A percentile compares a stretch with the other conserved stretches of the same genome.
Evolutionary conservation across 30 jellyfish, hydroid and myxozoan genomes (phyloP).

Genomic region (Aurelia sp.): DNA sequence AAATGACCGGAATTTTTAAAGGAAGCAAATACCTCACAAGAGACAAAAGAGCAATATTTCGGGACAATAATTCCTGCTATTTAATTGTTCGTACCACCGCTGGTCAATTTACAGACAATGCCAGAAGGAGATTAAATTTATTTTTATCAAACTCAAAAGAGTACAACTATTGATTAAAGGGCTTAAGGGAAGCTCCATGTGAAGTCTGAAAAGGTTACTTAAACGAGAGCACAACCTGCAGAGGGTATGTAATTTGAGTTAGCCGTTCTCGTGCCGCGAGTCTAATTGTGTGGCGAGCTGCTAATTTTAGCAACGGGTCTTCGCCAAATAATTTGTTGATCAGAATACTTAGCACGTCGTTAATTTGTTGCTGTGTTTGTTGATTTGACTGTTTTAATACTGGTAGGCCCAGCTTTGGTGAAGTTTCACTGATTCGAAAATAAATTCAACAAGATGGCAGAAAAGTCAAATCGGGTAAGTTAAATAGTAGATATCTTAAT

Average conservation of each 20-base stretch:
- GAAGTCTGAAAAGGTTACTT: constrained; percentile 32
- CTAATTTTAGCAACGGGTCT: constrained; percentile 1
- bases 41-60: too few species aligned
- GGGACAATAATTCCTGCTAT: background rate
- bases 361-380: too few species aligned
- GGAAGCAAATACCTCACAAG: too few species aligned
- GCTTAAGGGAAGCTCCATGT: constrained; percentile 16
- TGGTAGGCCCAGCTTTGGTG: too few species aligned
- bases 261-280: background rate
- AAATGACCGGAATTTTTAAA: too few species aligned
- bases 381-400: too few species aligned
- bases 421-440: too few species aligned
- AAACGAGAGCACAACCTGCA: constrained; percentile 4
- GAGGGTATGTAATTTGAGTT: background rate
- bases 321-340: too few species aligned
- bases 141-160: constrained; percentile 19
- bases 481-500: too few species aligned
- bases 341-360: too few species aligned
- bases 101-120: background rate
- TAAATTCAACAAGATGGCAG: too few species aligned
- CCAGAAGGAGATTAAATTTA: background rate
- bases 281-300: constrained; percentile 32
- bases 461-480: too few species aligned
- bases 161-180: constrained; percentile 15
- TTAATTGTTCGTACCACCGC: constrained; percentile 19